Percentiles rank a stretch among this genome's conserved stretches.
phyloP scores from a whole-genome alignment of 1,140 invertebrate species.

The Agrypnia vestita region DNA sequence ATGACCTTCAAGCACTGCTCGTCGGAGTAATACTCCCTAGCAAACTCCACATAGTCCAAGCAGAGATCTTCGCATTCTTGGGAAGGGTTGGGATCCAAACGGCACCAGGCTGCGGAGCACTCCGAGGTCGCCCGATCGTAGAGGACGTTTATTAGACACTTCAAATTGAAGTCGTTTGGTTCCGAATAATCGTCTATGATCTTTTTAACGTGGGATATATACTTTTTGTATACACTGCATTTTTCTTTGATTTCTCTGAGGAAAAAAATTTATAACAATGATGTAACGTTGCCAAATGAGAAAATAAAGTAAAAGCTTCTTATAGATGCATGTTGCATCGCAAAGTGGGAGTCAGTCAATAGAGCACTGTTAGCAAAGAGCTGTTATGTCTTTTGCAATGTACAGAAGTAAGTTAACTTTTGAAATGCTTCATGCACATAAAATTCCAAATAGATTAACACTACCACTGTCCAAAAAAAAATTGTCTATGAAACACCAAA shows the following conservation, averaged over 20 bases:
- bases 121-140: slow-evolving; percentile 57
- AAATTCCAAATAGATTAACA: no score
- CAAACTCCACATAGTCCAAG: slow-evolving; percentile 51
- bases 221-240: slow-evolving; percentile 42
- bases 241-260: slow-evolving; percentile 49
- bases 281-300: no score
- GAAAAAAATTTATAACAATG: no score
- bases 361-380: no score
- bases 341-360: no score
- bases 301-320: no score
- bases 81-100: slow-evolving; percentile 25
- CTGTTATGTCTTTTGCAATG: no score
- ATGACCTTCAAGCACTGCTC: slow-evolving; percentile 56
- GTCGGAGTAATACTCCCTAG: slow-evolving; percentile 29
- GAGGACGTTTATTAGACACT: slow-evolving; percentile 36
- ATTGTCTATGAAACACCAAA: no score
- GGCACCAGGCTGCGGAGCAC: slow-evolving; percentile 46
- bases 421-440: no score
- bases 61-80: slow-evolving; percentile 46
- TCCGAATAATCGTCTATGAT: slow-evolving; percentile 38
- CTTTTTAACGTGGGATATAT: slow-evolving; percentile 51
- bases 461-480: no score
- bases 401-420: no score
- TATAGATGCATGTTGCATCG: no score
- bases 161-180: slow-evolving; percentile 36